phyloP scores from a whole-genome alignment of 2,797 vertebrate species.

The Catostomus latipinnis region DNA sequence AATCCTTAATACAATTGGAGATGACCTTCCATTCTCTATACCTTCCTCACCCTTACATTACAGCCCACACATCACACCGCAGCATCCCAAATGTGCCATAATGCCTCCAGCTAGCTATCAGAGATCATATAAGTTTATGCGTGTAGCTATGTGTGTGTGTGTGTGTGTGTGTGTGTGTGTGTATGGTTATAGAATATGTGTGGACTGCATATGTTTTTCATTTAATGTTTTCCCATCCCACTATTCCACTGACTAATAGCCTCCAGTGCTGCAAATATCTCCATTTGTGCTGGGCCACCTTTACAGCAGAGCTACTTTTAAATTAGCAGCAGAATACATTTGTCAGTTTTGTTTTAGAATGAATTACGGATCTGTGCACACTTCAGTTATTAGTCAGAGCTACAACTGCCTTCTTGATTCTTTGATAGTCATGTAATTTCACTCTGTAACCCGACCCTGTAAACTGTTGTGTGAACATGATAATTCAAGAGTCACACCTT shows the following conservation, averaged over 20 bases:
- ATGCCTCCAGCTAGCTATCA: not conserved
- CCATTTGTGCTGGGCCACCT: constrained; percentile 30
- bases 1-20: constrained; percentile 5
- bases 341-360: no score
- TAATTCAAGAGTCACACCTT: no score
- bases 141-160: constrained; percentile 41
- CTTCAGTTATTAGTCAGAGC: no score
- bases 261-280: constrained; percentile 33
- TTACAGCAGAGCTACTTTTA: not conserved
- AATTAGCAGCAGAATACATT: no score
- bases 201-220: constrained; percentile 51
- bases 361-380: no score
- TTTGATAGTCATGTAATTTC: no score
- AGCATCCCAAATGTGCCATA: constrained; percentile 29
- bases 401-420: no score
- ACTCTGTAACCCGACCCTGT: no score
- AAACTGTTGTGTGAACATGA: no score
- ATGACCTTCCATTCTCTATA: constrained; percentile 30
- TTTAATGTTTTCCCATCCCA: constrained; percentile 46
- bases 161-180: constrained; percentile 35
- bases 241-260: constrained; percentile 52
- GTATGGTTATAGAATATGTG: constrained; percentile 12
- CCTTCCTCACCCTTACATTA: constrained; percentile 32
- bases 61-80: constrained; percentile 25
- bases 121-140: not conserved